Conservation (phyloP, 2,888 invertebrate genomes). For the Pollenia angustigena region DNA sequence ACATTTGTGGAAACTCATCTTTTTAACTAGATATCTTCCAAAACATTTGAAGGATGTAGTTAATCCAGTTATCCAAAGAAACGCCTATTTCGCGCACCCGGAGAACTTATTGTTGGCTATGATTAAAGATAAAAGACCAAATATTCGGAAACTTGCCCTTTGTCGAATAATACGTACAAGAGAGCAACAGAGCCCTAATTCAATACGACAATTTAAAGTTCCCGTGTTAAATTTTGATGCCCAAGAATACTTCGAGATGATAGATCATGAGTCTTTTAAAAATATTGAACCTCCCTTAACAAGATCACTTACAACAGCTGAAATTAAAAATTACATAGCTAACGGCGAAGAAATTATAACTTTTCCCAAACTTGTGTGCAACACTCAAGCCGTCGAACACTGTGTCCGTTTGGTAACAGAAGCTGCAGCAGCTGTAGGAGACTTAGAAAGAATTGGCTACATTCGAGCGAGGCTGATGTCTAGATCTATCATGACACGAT, state of each 20-base stretch:
- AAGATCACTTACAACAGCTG: background rate
- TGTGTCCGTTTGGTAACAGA: background rate
- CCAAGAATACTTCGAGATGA: background rate
- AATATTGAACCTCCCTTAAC: background rate
- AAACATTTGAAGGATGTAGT: conserved; percentile 1
- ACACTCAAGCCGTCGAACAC: conserved; percentile 4
- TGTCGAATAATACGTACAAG: conserved; percentile 2
- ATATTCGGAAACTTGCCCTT: background rate
- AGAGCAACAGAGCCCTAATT: background rate
- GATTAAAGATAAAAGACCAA: background rate
- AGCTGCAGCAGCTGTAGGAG: conserved; percentile 11
- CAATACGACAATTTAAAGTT: background rate
- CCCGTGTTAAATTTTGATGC: too few species aligned
- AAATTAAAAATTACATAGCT: too few species aligned
- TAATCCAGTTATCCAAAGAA: background rate
- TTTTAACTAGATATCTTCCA: conserved; percentile 1
- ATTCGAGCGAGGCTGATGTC: background rate
- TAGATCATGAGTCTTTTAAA: conserved; percentile 1
- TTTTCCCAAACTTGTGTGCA: background rate
- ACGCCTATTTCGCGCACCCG: conserved; percentile 14
- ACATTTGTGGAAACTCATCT: conserved; percentile 21
- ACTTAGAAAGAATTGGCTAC: background rate
- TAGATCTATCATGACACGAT: background rate
- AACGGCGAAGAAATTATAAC: too few species aligned
- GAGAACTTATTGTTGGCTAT: conserved; percentile 27